Evolutionary conservation across 2,113 vertebrate species (phyloP).

Genomic region (Lophotis ruficrista): DNA sequence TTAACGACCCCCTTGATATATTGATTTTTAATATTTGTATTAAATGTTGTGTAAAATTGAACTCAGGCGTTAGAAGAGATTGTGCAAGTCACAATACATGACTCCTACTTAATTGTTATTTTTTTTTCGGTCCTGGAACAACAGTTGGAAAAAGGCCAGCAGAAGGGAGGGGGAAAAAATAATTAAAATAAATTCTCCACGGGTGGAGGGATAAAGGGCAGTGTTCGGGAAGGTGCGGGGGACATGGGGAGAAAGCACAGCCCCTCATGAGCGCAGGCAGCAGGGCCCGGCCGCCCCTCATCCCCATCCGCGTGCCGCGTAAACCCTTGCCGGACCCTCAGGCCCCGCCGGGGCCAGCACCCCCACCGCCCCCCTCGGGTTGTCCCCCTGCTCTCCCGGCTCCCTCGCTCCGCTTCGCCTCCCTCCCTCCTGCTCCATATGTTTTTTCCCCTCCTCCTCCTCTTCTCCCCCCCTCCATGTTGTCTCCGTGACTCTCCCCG

Average conservation of each 20-base stretch:
- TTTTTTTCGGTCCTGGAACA: constrained; percentile 75
- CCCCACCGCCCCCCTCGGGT: not conserved
- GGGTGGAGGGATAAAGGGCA: not conserved
- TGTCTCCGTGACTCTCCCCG: not conserved
- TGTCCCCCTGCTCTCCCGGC: not conserved
- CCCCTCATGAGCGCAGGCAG: not conserved
- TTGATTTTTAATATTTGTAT: constrained; percentile 82
- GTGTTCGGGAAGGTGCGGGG: not conserved
- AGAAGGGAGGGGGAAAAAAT: not conserved
- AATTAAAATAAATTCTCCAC: not conserved
- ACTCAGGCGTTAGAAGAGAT: constrained; percentile 76
- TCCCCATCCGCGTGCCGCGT: no score
- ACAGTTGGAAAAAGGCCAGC: constrained; percentile 71
- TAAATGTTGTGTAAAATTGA: constrained; percentile 82
- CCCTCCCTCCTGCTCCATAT: constrained; percentile 1
- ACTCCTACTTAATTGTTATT: constrained; percentile 78
- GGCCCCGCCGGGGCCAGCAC: not conserved
- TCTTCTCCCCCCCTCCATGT: not conserved
- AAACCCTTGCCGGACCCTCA: not conserved
- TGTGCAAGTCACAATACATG: constrained; percentile 78
- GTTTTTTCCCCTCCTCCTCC: constrained; percentile 21
- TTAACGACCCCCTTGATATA: constrained; percentile 76
- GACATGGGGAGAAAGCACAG: not conserved
- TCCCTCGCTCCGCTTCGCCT: not conserved
- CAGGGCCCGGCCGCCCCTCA: not conserved